Evolutionary conservation across 2,888 invertebrate species (phyloP).

Genomic region (Cyaniris semiargus): DNA sequence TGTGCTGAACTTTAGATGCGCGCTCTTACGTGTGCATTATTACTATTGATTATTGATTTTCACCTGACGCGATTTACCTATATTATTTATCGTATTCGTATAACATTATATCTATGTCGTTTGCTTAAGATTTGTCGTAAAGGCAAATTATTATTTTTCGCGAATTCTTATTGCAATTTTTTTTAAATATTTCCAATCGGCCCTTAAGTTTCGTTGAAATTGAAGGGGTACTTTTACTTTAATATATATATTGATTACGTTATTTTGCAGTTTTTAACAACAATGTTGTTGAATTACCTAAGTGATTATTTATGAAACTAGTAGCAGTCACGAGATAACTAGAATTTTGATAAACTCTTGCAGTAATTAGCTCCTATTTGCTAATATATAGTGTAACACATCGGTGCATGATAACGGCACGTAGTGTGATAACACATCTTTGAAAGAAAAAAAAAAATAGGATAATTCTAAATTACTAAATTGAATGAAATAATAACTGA

Average conservation of each 20-base stretch:
- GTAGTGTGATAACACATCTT: no score
- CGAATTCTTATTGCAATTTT: no score
- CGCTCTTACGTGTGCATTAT: conserved; percentile 36
- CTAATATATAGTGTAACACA: no score
- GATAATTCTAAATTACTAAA: no score
- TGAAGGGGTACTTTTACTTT: no score
- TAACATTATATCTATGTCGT: background rate
- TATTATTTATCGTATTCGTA: background rate
- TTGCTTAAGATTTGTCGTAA: background rate
- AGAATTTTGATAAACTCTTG: background rate
- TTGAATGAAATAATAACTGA: background rate
- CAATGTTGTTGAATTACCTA: background rate
- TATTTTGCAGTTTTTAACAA: background rate
- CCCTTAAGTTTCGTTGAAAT: no score
- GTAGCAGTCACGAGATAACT: background rate
- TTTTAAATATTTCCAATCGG: no score
- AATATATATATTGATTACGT: background rate
- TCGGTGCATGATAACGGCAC: no score
- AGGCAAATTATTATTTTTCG: background rate
- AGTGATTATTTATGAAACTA: background rate
- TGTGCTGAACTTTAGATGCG: conserved; percentile 54
- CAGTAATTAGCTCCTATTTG: no score
- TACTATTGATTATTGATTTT: conserved; percentile 20
- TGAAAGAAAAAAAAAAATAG: no score
- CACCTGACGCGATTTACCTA: background rate